phyloP scores from a whole-genome alignment of 2,888 invertebrate genomes.

The Gymnosoma rotundatum region DNA sequence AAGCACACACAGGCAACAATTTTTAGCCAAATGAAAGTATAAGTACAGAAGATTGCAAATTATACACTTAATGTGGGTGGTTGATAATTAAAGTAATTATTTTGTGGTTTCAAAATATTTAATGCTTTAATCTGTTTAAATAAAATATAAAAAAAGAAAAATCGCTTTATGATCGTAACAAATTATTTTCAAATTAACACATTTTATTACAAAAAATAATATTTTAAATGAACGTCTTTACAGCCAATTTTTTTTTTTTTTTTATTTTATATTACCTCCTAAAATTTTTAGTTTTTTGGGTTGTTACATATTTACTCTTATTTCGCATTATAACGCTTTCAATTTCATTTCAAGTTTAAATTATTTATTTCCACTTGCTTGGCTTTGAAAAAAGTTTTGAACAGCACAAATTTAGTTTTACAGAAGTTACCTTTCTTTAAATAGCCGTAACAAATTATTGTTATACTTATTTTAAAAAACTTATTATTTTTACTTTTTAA shows the following conservation, averaged over 20 bases:
- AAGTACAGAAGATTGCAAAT: not conserved
- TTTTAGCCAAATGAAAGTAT: conserved; percentile 10
- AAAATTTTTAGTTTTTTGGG: not conserved
- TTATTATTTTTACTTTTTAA: too few relatives aligned
- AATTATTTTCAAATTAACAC: conserved; percentile 80
- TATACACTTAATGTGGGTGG: conserved; percentile 54
- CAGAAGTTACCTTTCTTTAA: conserved; percentile 73
- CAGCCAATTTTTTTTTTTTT: too few relatives aligned
- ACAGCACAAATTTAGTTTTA: not conserved
- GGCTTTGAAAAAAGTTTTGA: not conserved
- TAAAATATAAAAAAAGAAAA: not conserved
- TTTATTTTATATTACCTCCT: not conserved
- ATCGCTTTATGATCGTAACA: conserved; percentile 74
- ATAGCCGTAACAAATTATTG: conserved; percentile 77
- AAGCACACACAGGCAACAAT: not conserved
- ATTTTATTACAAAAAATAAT: conserved; percentile 62
- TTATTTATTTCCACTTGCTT: conserved; percentile 65
- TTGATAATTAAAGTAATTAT: conserved; percentile 62
- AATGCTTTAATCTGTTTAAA: conserved; percentile 48
- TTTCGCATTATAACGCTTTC: conserved; percentile 67
- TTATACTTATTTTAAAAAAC: conserved; percentile 31
- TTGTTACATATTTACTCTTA: conserved; percentile 19
- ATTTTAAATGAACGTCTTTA: conserved; percentile 34
- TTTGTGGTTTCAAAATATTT: conserved; percentile 30
- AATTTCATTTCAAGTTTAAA: conserved; percentile 77